Evolutionary conservation across 2,888 invertebrate genomes (phyloP).

Genomic region (Tetranychus truncatus): DNA sequence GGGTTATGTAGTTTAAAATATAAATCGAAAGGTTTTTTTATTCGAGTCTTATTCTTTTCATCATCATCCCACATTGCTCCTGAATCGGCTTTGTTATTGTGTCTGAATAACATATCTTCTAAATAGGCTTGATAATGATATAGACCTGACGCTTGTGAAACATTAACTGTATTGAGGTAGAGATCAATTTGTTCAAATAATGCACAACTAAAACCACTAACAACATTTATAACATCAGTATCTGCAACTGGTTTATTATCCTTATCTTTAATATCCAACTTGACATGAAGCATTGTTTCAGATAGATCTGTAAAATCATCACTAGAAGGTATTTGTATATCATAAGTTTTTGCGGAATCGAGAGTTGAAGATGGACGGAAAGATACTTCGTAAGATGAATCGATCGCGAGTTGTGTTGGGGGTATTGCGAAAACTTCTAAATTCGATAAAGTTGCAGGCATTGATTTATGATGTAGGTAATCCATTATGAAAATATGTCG

Average conservation of each 20-base stretch:
- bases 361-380: background rate
- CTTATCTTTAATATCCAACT: background rate
- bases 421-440: background rate
- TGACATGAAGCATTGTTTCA: background rate
- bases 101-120: background rate
- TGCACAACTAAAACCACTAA: background rate
- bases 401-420: background rate
- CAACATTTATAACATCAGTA: background rate
- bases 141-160: background rate
- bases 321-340: background rate
- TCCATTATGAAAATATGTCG: slow-evolving; percentile 1
- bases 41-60: background rate
- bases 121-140: background rate
- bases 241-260: background rate
- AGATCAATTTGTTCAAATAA: background rate
- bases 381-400: background rate
- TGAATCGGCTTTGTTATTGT: background rate
- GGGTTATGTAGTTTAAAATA: background rate
- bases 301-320: slow-evolving; percentile 1
- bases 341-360: background rate
- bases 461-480: background rate
- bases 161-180: background rate
- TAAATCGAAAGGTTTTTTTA: background rate
- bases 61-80: background rate
- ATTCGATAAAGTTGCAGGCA: background rate